A percentile compares a stretch with the other conserved stretches of the same genome.
Evolutionary conservation across 2,113 vertebrate genomes (phyloP).

Genomic region (Hyperopisus bebe): DNA sequence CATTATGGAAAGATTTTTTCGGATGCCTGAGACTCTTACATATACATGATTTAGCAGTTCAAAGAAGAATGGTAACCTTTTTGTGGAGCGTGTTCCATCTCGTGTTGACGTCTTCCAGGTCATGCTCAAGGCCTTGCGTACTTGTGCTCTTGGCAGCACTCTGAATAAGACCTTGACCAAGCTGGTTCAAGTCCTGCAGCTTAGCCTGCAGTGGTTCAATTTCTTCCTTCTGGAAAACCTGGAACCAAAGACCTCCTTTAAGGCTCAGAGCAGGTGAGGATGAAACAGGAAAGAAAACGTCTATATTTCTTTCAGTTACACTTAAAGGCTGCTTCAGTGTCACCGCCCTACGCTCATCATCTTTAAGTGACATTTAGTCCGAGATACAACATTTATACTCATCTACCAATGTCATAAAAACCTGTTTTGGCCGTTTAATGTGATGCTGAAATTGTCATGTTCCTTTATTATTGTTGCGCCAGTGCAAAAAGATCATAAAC

Average conservation of each 20-base stretch:
- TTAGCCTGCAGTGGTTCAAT: slow-evolving; percentile 83
- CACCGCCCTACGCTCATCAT: background rate
- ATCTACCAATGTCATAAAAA: background rate
- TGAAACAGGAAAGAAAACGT: background rate
- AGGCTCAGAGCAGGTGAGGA: background rate
- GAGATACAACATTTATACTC: background rate
- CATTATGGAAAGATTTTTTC: background rate
- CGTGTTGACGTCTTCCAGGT: slow-evolving; percentile 76
- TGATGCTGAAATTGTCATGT: background rate
- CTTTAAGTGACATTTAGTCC: background rate
- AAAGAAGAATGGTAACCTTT: slow-evolving; percentile 65
- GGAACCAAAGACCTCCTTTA: slow-evolving; percentile 32
- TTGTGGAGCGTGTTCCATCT: slow-evolving; percentile 95
- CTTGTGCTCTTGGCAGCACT: slow-evolving; percentile 77
- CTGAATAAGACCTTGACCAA: slow-evolving; percentile 91
- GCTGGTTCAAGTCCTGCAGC: slow-evolving; percentile 82
- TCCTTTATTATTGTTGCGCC: background rate
- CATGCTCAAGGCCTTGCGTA: slow-evolving; percentile 75
- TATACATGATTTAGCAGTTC: background rate
- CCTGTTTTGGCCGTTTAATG: background rate
- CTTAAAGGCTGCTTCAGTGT: background rate
- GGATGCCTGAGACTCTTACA: background rate
- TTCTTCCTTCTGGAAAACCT: slow-evolving; percentile 92
- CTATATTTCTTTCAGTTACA: background rate
- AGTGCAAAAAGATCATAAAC: background rate